Percentiles rank a stretch among this genome's conserved stretches.
These are phyloP conservation scores for Petrolisthes cinctipes DNA, from an alignment of 2,888 invertebrate species.

Conservation along the genomic window DNA sequence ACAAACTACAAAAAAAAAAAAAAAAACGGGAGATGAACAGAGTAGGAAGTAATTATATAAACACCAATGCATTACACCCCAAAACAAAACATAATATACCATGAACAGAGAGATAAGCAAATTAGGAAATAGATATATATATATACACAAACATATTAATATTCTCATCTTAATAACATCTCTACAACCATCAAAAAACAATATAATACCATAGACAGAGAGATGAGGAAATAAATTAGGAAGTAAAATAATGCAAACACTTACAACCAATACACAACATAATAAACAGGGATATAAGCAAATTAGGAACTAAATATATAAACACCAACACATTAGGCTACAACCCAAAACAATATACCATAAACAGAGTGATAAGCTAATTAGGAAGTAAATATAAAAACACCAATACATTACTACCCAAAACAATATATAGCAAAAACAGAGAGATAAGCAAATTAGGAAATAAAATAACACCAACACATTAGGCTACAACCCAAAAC, in stretches of 20 bases:
- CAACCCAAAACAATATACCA: background rate
- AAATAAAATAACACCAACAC: too few species aligned
- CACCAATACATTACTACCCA: background rate
- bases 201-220: too few species aligned
- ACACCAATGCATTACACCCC: background rate
- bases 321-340: background rate
- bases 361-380: background rate
- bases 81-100: background rate
- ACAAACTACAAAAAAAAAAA: background rate
- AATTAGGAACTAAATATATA: too few species aligned
- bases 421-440: background rate
- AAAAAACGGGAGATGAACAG: background rate
- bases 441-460: background rate
- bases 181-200: too few species aligned
- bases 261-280: too few species aligned
- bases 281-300: background rate
- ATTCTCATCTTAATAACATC: too few species aligned
- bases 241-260: too few species aligned
- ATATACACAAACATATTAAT: background rate
- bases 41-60: too few species aligned
- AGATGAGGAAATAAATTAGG: too few species aligned
- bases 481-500: background rate
- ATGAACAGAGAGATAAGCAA: background rate
- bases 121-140: too few species aligned
- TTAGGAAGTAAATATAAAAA: too few species aligned